These are phyloP conservation scores for Podargus strigoides DNA, from an alignment of 2,797 vertebrate species.

Conservation along the genomic window DNA sequence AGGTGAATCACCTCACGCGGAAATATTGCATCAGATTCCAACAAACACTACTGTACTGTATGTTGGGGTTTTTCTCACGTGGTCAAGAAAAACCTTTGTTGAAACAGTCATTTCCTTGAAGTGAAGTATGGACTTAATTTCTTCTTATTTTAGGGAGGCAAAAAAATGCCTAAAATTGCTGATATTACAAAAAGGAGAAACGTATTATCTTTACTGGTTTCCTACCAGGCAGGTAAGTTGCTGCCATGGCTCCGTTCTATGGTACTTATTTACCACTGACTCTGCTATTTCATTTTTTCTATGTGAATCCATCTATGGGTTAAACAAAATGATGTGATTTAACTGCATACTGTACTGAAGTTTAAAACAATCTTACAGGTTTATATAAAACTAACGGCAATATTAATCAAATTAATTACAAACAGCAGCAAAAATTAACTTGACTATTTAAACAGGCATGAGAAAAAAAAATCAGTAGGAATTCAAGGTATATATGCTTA, in stretches of 20 bases:
- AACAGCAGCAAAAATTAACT: not conserved
- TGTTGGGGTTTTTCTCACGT: accelerated
- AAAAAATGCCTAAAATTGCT: not conserved
- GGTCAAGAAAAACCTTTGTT: not conserved
- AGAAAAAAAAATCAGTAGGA: not conserved
- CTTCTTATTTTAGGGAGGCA: not conserved
- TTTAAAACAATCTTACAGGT: not conserved
- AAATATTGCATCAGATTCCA: not conserved
- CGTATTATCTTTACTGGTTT: not conserved
- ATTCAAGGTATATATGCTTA: not conserved
- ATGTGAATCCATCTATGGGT: not conserved
- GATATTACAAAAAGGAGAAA: not conserved
- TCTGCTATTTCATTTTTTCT: not conserved
- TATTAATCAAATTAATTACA: not conserved
- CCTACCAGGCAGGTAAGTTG: not conserved
- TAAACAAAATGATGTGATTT: not conserved
- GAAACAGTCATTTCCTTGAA: not conserved
- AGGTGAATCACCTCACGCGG: not conserved
- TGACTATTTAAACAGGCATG: not conserved
- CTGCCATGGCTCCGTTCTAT: not conserved
- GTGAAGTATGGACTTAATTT: not conserved
- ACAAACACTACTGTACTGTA: not conserved
- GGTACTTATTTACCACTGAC: not conserved
- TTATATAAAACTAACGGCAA: not conserved
- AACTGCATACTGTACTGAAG: not conserved